Evolutionary conservation across 2,888 invertebrate genomes (phyloP).

Genomic region (Drosophila anceps): DNA sequence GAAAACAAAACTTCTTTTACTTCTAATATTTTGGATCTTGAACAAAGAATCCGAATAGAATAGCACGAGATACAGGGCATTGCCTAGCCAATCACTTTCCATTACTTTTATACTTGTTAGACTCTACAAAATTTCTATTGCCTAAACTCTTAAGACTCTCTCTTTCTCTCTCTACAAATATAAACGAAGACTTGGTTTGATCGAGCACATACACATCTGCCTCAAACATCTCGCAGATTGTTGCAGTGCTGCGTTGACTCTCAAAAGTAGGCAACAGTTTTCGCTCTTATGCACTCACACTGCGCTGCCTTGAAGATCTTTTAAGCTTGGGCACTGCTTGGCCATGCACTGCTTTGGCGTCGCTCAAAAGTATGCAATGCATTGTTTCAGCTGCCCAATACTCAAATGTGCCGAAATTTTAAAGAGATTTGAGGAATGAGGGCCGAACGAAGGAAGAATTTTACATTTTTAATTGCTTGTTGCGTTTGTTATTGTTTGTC

Average conservation of each 20-base stretch:
- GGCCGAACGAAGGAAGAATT: constrained; percentile 40
- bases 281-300: background rate
- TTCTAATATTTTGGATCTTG: no score
- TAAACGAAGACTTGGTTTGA: no score
- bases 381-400: constrained; percentile 50
- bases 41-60: no score
- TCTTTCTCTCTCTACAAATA: no score
- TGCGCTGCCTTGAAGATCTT: background rate
- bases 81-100: no score
- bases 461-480: constrained; percentile 79
- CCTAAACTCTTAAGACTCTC: no score
- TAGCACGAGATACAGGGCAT: no score
- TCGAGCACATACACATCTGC: no score
- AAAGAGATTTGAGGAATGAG: background rate
- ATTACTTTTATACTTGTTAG: no score
- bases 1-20: no score
- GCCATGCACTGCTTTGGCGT: constrained; percentile 30
- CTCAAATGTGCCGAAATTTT: constrained; percentile 46
- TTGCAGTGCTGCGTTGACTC: background rate
- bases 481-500: constrained; percentile 75
- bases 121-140: no score
- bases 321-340: constrained; percentile 22
- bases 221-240: background rate
- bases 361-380: constrained; percentile 52
- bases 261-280: background rate